Evolutionary conservation across 1,140 invertebrate genomes (phyloP), one percentile per base, ranked within the genome.

Genomic region (Steinernema khuongi): DNA sequence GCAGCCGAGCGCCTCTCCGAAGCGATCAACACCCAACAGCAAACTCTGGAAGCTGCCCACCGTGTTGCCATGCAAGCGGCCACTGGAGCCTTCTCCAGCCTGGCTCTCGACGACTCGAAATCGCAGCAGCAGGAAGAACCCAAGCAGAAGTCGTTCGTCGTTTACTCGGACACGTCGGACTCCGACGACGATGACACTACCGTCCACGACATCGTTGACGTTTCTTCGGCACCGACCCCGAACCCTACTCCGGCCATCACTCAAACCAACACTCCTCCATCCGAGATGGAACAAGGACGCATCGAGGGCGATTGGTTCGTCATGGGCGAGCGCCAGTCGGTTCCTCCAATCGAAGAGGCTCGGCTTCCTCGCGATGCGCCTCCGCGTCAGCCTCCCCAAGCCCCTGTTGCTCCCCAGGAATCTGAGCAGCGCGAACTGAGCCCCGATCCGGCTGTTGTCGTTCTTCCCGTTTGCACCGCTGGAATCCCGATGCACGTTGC

Each of bases 401-500:
- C n/a, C n/a, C n/a, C n/a, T n/a, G n/a, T n/a, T n/a, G n/a, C n/a
- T n/a, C n/a, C n/a, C n/a, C n/a, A n/a, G n/a, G n/a, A n/a, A n/a
- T n/a, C n/a, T n/a, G n/a, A n/a, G n/a, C n/a, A n/a, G n/a, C n/a
- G n/a, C n/a, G n/a, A n/a, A n/a, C 36, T n/a, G 7, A 41, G 36
- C 36, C 7, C 36, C 36, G 36, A 41, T 7, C n/a, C 36, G 7
- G n/a, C 7, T n/a, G 36, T 41, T n/a, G 50, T 14, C 4, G 50
- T n/a, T 7, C 11, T 60, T 22, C 11, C 50, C 72, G 60, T 31
- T 28, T 74, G 74, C 74, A 60, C 29, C 30, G 74, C 74, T 11
- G 73, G 74, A 1, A 74, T 77, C 43, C 74, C 74, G n/a, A 77
- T 72, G 50, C 50, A 60, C 50, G 50, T 60, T 60, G 14, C 50